Conservation (phyloP, 2,113 vertebrate species). For the Motacilla alba region DNA sequence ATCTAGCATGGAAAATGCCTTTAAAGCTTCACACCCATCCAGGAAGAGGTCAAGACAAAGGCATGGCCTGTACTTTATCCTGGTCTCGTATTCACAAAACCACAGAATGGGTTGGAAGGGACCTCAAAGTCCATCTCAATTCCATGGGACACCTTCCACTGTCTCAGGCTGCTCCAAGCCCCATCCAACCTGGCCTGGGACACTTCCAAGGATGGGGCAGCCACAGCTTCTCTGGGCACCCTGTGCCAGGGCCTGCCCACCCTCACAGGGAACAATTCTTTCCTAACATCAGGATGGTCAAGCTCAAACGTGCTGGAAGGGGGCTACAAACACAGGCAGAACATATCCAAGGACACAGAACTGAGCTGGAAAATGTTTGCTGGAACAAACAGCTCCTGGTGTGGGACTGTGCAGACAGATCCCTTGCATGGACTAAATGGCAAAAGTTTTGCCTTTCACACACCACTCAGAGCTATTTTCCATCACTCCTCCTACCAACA, state of each 20-base stretch:
- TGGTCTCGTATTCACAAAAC: not conserved
- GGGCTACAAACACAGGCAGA: not conserved
- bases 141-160: not conserved
- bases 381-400: not conserved
- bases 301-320: not conserved
- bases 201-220: not conserved
- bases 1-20: not conserved
- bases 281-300: not conserved
- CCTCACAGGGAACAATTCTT: not conserved
- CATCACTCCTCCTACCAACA: not conserved
- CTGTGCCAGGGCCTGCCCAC: not conserved
- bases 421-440: not conserved
- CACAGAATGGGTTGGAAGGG: not conserved
- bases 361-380: not conserved
- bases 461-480: not conserved
- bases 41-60: not conserved
- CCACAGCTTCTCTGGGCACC: not conserved
- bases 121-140: not conserved
- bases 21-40: not conserved
- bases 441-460: not conserved
- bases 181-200: rapidly evolving
- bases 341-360: not conserved
- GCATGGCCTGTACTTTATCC: not conserved
- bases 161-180: not conserved
- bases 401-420: not conserved